Evolutionary conservation across 2,888 invertebrate species (phyloP).

Genomic region (Tenthredo mesomela): DNA sequence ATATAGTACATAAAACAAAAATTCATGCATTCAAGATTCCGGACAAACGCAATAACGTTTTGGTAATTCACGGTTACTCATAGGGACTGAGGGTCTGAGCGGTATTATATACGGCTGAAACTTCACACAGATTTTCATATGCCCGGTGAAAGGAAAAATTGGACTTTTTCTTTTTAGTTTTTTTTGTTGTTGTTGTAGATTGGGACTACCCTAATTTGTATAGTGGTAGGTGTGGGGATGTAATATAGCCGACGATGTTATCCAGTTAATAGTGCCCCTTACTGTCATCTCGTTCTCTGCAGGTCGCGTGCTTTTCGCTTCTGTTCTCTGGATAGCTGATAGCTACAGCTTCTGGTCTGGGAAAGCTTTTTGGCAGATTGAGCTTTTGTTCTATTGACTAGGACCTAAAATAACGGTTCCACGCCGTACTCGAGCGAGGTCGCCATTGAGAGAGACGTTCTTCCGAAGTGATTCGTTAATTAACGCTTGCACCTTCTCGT

Average conservation of each 20-base stretch:
- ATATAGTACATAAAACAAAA: not conserved
- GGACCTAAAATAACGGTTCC: conserved; percentile 35
- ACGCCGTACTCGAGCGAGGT: conserved; percentile 29
- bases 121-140: not conserved
- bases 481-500: conserved; percentile 31
- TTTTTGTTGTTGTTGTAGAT: not conserved
- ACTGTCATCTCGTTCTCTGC: conserved; percentile 44
- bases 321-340: conserved; percentile 58
- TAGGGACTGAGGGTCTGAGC: not conserved
- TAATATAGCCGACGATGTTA: not conserved
- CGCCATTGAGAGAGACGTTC: conserved; percentile 24
- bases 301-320: conserved; percentile 61
- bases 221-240: not conserved
- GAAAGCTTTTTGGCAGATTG: conserved; percentile 61
- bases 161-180: not conserved
- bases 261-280: conserved; percentile 18
- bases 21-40: not conserved
- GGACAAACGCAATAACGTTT: no score
- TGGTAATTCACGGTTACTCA: not conserved
- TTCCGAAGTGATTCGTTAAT: conserved; percentile 42
- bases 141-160: not conserved
- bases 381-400: conserved; percentile 53
- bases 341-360: conserved; percentile 61
- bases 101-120: not conserved
- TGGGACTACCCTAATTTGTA: not conserved